These are phyloP conservation scores for Anseranas semipalmata DNA, from an alignment of 2,113 vertebrate genomes.

Conservation along the genomic window DNA sequence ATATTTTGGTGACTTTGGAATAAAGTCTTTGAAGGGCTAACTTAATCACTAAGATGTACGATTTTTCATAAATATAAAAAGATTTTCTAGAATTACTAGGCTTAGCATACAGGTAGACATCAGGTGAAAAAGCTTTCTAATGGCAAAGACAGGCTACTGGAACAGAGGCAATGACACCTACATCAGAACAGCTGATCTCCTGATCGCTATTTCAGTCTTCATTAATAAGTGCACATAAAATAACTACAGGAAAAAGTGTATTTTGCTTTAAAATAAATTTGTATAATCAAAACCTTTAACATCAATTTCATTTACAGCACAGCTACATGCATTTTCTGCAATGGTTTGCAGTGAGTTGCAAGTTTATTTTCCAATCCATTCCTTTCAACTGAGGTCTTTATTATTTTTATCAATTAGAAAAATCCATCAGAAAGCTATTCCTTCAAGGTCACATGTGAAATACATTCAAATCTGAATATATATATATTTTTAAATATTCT, in stretches of 20 bases:
- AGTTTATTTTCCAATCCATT: neutral
- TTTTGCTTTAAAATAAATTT: neutral
- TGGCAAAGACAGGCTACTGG: neutral
- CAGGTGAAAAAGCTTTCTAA: neutral
- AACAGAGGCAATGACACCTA: neutral
- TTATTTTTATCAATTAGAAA: neutral
- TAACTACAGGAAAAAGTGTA: neutral
- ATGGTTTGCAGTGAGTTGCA: neutral
- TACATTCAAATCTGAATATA: neutral
- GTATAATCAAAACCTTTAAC: neutral
- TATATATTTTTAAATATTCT: neutral
- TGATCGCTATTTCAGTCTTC: neutral
- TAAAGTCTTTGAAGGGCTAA: neutral
- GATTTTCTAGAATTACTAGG: neutral
- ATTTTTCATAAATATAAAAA: neutral
- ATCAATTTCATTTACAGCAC: neutral
- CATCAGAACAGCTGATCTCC: neutral
- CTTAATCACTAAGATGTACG: neutral
- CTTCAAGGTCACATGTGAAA: neutral
- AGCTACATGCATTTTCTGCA: neutral
- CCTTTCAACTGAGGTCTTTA: neutral
- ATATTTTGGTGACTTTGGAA: neutral
- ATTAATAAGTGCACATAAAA: neutral
- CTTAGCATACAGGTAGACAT: neutral
- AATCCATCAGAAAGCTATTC: neutral